Conservation (phyloP, 2,797 vertebrate species). For the Acestrorhynchus altus region DNA sequence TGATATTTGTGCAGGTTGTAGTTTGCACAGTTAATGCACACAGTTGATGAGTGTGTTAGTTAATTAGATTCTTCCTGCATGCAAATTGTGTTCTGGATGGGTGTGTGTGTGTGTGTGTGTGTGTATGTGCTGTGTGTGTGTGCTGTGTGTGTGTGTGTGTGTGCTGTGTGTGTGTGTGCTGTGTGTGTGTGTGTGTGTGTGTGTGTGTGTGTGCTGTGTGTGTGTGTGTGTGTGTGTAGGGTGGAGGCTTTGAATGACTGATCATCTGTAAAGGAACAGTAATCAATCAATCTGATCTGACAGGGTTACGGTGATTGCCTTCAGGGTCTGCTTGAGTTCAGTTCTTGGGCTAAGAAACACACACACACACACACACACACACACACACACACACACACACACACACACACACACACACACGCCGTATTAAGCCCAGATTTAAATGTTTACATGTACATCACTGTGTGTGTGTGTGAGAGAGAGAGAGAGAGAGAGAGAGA, state of each 20-base stretch:
- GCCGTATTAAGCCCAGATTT: too few species aligned
- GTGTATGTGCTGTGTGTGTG: slow-evolving; percentile 44
- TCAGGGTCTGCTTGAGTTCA: slow-evolving; percentile 21
- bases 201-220: slow-evolving; percentile 31
- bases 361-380: slow-evolving; percentile 15
- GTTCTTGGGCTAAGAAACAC: slow-evolving; percentile 9
- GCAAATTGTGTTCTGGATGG: too few species aligned
- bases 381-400: slow-evolving; percentile 7
- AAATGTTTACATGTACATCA: too few species aligned
- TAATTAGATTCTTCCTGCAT: not conserved
- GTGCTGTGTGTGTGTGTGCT: slow-evolving; percentile 37
- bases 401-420: not conserved
- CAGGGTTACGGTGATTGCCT: slow-evolving; percentile 41
- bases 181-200: slow-evolving; percentile 25
- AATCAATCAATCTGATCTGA: slow-evolving; percentile 55
- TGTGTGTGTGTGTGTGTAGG: slow-evolving; percentile 27
- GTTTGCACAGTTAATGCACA: not conserved
- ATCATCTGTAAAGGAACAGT: slow-evolving; percentile 25
- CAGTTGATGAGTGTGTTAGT: too few species aligned
- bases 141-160: slow-evolving; percentile 11
- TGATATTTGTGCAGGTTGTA: not conserved
- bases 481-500: too few species aligned
- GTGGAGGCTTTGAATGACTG: slow-evolving; percentile 12
- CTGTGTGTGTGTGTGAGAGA: too few species aligned
- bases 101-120: slow-evolving; percentile 15